Evolutionary conservation across 2,888 invertebrate species (phyloP), one percentile per base, ranked within the genome.

Genomic region (Falcaria lacertinaria): DNA sequence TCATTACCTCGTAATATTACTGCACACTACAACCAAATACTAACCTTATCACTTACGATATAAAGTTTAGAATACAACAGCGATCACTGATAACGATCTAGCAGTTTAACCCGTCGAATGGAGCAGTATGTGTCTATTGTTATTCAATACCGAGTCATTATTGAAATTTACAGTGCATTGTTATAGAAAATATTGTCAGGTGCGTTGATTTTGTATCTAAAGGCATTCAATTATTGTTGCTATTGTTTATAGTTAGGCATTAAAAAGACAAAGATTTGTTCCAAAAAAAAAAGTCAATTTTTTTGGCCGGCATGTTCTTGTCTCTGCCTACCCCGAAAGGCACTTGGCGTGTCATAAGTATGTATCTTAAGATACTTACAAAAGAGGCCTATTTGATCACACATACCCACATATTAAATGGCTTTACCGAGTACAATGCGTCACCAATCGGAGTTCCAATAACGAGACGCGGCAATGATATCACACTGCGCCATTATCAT

Each of bases 401-500:
- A 61, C 59, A 63, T 50, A 55, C 60, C 54, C 64, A 59, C 57
- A 60, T 57, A 52, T 57, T 69, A 71, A 78, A 74, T 64, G 64
- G 64, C 53, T 67, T 64, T 62, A 64, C 62, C 67, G 57, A 58
- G 52, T 66, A 76, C 76, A 75, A 74, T 66, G 68, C 69, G 64
- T 66, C 57, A 50, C 69, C 61, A 73, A 76, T 75, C 73, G 73
- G 66, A 65, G 66, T 59, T 56, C 63, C 65, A 66, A 71, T 64
- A 63, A 69, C 69, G 55, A 58, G 56, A 68, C 64, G 56, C 54
- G 58, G 67, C 65, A 69, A 74, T 70, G 73, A 71, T 72, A 72
- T 71, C 86, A 80, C 74, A 80, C 83, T 77, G 86, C 44, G 86
- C 69, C 58, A 75, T 87, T 86, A 80, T 50, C 45, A 60, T 64